These are phyloP conservation scores for Cyanoderma ruficeps DNA, from an alignment of 2,113 vertebrate genomes.

Conservation along the genomic window DNA sequence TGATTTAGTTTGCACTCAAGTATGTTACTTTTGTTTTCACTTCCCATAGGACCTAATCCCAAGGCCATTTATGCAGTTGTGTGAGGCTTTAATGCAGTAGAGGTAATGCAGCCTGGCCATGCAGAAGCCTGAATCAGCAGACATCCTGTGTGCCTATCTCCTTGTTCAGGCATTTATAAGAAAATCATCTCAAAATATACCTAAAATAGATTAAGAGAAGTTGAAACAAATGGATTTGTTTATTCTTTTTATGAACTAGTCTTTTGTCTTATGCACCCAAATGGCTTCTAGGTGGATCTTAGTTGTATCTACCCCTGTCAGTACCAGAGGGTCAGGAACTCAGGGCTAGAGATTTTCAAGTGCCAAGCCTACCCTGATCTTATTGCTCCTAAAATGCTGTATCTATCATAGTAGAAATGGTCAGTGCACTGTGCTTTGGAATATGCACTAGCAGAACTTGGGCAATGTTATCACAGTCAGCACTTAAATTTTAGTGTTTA, in stretches of 20 bases:
- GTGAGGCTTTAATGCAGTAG: conserved; percentile 44
- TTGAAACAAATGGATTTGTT: background rate
- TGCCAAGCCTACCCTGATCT: background rate
- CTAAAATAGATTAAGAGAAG: background rate
- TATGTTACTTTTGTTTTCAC: conserved; percentile 61
- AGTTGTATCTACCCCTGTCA: background rate
- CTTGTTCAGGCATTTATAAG: background rate
- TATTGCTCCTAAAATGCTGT: background rate
- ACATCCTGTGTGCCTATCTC: background rate
- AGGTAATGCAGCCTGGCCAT: conserved; percentile 26
- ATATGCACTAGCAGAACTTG: background rate
- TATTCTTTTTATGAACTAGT: background rate
- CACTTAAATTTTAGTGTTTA: background rate
- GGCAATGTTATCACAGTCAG: background rate
- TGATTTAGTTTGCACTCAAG: conserved; percentile 11
- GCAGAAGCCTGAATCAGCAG: conserved; percentile 20
- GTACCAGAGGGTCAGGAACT: background rate
- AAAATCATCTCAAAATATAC: background rate
- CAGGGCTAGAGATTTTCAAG: background rate
- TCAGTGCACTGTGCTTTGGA: background rate
- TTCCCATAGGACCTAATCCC: conserved; percentile 59
- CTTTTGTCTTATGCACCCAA: background rate
- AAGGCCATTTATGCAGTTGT: conserved; percentile 13
- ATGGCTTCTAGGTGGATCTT: background rate
- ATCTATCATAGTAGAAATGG: accelerated